Base-by-base conservation (phyloP, 1,140 invertebrate species). In the Drosophila seguyi region DNA sequence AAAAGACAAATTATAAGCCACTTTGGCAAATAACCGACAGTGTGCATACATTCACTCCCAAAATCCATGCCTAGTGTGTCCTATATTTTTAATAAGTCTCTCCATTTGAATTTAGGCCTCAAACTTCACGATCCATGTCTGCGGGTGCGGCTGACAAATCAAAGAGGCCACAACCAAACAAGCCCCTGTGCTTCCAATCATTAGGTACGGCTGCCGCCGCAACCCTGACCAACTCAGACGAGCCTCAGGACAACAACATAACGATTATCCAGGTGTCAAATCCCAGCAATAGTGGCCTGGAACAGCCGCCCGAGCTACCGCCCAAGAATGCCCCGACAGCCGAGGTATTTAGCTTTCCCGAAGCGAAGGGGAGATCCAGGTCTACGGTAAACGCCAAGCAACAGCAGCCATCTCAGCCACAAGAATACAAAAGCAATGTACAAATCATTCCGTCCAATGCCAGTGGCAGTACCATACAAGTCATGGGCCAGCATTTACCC, bases 401-500 rank as follows among this genome's bases (percentile, higher is more conserved):
- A 20, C 81, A 47, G 34, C 56, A 56, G 20, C 44, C 76, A 45
- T 34, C 58, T 10, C 65, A 59, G 41, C 45, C 62, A 25, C 80
- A 74, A 60, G 91, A 92, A 60, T 92, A 92, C 53, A 92, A 92
- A 75, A 92, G 91, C 75, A 92, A 92, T 63, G 92, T 92, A 79
- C 92, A 92, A 92, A 92, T 92, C 29, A 92, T 92, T 82, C 92
- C 92, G 92, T 92, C 92, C 92, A 92, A 84, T 76, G 63, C 74
- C 69, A 83, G 78, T 69, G 78, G 69, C 36, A 76, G 50, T 47
- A 90, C 90, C 47, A 91, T 91, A 52, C 88, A 91, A 59, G 84
- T 91, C 55, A 53, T 87, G 20, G 83, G 79, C 25, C 73, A 78
- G 45, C 53, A 75, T 69, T 27, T 56, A 68, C 25, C 53, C 25